Percentiles rank a stretch among this genome's conserved stretches.
phyloP scores from a whole-genome alignment of 2,113 vertebrate genomes.

The pig (Sus scrofa) region T2T-Sscrofa CM000829.6:38798001-38798500 shows the following conservation, averaged over 20 bases:
- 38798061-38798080: background rate
- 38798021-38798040: background rate
- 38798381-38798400: slow-evolving; percentile 20
- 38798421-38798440: background rate
- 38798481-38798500: background rate
- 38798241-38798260: background rate
- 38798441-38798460: background rate
- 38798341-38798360: background rate
- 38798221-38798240: background rate
- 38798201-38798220: background rate
- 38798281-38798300: background rate
- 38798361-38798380: background rate
- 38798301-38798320: background rate
- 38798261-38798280: background rate
- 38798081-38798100: background rate
- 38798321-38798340: background rate
- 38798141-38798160: background rate
- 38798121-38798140: slow-evolving; percentile 15
- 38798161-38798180: background rate
- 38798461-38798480: background rate
- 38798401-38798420: background rate
- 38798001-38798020: background rate
- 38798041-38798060: background rate
- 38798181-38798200: background rate
- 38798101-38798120: background rate